Evolutionary conservation across 2,888 invertebrate species (phyloP), one percentile per base, ranked within the genome.

Genomic region (Trimorus sp.): DNA sequence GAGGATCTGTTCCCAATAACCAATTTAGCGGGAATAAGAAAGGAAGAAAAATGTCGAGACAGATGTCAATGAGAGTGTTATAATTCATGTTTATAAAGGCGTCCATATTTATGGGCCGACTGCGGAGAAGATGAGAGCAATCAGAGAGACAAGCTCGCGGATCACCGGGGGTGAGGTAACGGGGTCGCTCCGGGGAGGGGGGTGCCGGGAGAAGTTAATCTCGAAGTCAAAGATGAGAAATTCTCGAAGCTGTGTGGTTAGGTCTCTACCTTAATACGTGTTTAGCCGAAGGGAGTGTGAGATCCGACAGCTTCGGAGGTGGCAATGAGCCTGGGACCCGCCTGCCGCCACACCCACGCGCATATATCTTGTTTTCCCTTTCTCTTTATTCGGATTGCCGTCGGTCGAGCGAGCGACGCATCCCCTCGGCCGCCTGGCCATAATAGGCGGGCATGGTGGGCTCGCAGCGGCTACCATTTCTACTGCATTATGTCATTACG

Each of bases 301-400:
- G 89, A 90, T 89, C 89, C 88, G 88, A 90, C 88, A 89, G 89
- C 88, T 90, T 87, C 88, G 90, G 89, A 90, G 90, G 90, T 90
- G 90, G 90, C 90, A 90, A 90, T 90, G 90, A 90, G 89, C 84
- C 83, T 79, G 85, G 85, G 89, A 87, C 89, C 90, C 90, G 89
- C 90, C 90, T 87, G 89, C 87, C 86, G 90, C 90, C 90, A 90
- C 90, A 90, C 90, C 90, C 91, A 90, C 90, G 87, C 79, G 82
- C 83, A 83, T 85, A 86, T 83, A 84, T 86, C 84, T 86, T 85
- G 83, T 84, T 85, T 85, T 88, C 85, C 88, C 88, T 89, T 89
- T 89, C 89, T 89, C 89, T 89, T 89, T 89, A 88, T 89, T 88
- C 87, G 87, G 85, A 89, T 89, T 88, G 88, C 89, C 87, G 90